Evolutionary conservation across 2,888 invertebrate species (phyloP).

Genomic region (Vandiemenella viatica): DNA sequence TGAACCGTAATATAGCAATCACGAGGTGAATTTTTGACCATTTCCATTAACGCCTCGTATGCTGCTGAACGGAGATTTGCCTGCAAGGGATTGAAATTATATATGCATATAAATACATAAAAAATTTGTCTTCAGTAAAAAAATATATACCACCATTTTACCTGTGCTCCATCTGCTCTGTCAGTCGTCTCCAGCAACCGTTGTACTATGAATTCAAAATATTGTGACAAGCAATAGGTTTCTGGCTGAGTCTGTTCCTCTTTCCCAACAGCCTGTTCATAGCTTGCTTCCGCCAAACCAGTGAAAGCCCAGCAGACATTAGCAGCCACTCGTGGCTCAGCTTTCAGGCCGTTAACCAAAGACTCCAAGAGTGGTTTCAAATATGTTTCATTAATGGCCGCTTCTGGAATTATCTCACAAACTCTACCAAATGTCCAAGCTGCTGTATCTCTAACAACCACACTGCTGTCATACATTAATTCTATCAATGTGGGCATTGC

Average conservation of each 20-base stretch:
- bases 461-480: slow-evolving; percentile 85
- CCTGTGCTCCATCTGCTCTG: slow-evolving; percentile 65
- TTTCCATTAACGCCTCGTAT: slow-evolving; percentile 98
- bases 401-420: slow-evolving; percentile 92
- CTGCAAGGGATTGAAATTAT: slow-evolving; percentile 26
- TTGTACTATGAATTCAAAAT: slow-evolving; percentile 86
- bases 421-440: slow-evolving; percentile 98
- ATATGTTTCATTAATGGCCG: slow-evolving; percentile 75
- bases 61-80: slow-evolving; percentile 92
- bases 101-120: neutral
- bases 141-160: neutral
- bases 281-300: slow-evolving; percentile 90
- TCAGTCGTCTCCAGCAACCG: slow-evolving; percentile 89
- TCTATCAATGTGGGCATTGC: slow-evolving; percentile 93
- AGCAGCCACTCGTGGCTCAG: slow-evolving; percentile 91
- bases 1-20: slow-evolving; percentile 96
- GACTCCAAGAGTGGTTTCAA: slow-evolving; percentile 67
- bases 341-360: slow-evolving; percentile 66
- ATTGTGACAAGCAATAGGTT: slow-evolving; percentile 85
- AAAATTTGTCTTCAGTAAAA: neutral
- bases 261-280: slow-evolving; percentile 51
- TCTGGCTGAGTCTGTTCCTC: slow-evolving; percentile 53
- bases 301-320: slow-evolving; percentile 99
- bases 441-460: slow-evolving; percentile 89
- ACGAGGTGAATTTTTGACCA: slow-evolving; percentile 95